phyloP scores from a whole-genome alignment of 2,888 invertebrate genomes.

The Eurytoma californica region DNA sequence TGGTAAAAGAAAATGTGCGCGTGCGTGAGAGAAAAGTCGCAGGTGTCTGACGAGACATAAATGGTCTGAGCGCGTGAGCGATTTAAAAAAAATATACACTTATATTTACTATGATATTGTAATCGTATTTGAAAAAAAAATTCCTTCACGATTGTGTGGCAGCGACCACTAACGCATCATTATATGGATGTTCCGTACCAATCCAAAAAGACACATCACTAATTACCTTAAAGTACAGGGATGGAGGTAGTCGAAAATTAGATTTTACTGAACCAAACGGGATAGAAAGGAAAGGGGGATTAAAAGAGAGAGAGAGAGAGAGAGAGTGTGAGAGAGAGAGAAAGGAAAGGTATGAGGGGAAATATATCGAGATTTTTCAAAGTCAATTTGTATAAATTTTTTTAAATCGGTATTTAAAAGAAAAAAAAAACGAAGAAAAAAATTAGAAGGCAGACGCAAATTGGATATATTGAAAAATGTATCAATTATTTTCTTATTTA shows the following conservation, averaged over 20 bases:
- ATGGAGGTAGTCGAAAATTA: constrained; percentile 26
- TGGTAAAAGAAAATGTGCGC: constrained; percentile 29
- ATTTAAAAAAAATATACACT: constrained; percentile 27
- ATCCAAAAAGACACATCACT: constrained; percentile 50
- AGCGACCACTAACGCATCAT: constrained; percentile 21
- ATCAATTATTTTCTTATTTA: constrained; percentile 34
- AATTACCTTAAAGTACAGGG: constrained; percentile 36
- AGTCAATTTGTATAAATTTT: constrained; percentile 47
- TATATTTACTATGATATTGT: constrained; percentile 48
- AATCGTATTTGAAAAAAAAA: constrained; percentile 50
- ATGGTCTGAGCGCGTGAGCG: not conserved
- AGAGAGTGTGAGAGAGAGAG: constrained; percentile 2
- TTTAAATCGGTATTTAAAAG: constrained; percentile 30
- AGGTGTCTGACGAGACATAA: not conserved
- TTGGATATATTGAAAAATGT: too few species aligned
- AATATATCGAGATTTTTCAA: constrained; percentile 23
- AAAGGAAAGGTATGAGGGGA: constrained; percentile 5
- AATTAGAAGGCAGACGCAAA: not conserved
- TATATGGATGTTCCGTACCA: constrained; percentile 53
- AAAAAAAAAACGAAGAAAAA: not conserved
- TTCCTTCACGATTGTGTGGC: constrained; percentile 40
- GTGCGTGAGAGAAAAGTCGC: not conserved
- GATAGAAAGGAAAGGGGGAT: not conserved
- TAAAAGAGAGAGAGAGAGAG: constrained; percentile 1
- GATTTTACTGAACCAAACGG: constrained; percentile 25